Base-by-base conservation (phyloP, 2,113 vertebrate species). In the Psittacula cyanocephala region DNA sequence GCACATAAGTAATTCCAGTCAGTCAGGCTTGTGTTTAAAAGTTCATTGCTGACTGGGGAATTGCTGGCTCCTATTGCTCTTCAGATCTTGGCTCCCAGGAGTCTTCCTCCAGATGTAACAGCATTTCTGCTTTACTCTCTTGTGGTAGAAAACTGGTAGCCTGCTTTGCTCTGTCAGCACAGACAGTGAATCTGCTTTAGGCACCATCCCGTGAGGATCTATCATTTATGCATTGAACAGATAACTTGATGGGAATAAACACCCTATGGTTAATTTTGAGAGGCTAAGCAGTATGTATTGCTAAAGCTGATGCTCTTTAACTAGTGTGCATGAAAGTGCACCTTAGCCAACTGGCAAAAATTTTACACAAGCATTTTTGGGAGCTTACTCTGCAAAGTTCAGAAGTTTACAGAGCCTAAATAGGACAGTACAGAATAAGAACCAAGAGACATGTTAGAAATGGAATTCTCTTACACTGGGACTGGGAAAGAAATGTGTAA, bases 1-100 rank as follows among this genome's bases (percentile, higher is more conserved):
- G 62, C 72, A 79, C 78, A 25, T 50, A 89, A 92, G 62, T 89
- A 85, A 89, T 92, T 95, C 86, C 70, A 95, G 78, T 81, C 81
- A 75, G 57, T 81, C 74, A 57, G 57, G 35, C 65, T 91, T 91
- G 69, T 71, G 20, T 78, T 92, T 84, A 71, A 83, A 90, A 88
- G 75, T 88, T 59, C 53, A 16, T 37, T 94, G 79, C 90, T 92
- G 94, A 91, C 69, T 43, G 47, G 62, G 37, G 25, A 72, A 81
- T 91, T 93, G 93, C 60, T 93, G 77, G 43, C 69, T 94, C 22
- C 39, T 68, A 7, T 78, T 78, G 83, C 35, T 87, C 27, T 76
- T 92, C 43, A 60, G 50, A 86, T 83, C 43, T 71, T 92, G 60
- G 62, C 77, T 94, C 79, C 37, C 69, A 76, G 43, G 49, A 95